Conservation (phyloP, 53 echinoderm and acorn worm genomes). For the Holothuria scabra region DNA sequence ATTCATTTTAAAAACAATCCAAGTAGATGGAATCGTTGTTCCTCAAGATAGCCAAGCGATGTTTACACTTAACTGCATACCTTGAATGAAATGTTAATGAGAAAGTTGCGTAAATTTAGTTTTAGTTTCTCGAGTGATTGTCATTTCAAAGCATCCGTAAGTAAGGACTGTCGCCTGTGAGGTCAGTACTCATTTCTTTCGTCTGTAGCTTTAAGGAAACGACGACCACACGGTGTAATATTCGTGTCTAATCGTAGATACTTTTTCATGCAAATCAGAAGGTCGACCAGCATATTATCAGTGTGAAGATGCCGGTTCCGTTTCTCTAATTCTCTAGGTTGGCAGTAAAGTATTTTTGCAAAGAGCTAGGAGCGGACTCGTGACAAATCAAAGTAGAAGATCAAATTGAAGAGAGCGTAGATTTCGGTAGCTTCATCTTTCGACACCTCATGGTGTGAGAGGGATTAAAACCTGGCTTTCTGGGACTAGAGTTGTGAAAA, state of each 20-base stretch:
- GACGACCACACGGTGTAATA: not conserved
- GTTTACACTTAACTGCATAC: too few species aligned
- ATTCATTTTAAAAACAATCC: too few species aligned
- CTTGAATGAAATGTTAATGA: too few species aligned
- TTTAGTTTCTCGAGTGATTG: not conserved
- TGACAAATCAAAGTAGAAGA: slow-evolving; percentile 23
- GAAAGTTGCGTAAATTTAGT: not conserved
- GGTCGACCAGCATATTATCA: not conserved
- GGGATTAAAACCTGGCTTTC: slow-evolving; percentile 32
- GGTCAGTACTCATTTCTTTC: slow-evolving; percentile 18
- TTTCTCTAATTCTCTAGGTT: not conserved
- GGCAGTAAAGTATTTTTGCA: not conserved
- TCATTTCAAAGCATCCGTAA: slow-evolving; percentile 37
- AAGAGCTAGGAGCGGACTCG: slow-evolving; percentile 2
- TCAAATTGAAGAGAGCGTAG: not conserved
- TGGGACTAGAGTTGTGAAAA: slow-evolving; percentile 8
- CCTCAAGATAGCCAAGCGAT: too few species aligned
- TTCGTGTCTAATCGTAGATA: slow-evolving; percentile 14
- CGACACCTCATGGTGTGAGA: slow-evolving; percentile 32
- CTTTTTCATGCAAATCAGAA: slow-evolving; percentile 30
- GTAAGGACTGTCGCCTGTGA: slow-evolving; percentile 26
- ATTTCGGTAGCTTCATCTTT: slow-evolving; percentile 12
- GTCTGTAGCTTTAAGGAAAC: too few species aligned
- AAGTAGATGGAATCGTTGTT: too few species aligned
- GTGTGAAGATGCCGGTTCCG: not conserved